Percentiles rank a stretch among this genome's conserved stretches.
Conservation (phyloP, 2,113 vertebrate species). For the Marcusenius ussheri region DNA sequence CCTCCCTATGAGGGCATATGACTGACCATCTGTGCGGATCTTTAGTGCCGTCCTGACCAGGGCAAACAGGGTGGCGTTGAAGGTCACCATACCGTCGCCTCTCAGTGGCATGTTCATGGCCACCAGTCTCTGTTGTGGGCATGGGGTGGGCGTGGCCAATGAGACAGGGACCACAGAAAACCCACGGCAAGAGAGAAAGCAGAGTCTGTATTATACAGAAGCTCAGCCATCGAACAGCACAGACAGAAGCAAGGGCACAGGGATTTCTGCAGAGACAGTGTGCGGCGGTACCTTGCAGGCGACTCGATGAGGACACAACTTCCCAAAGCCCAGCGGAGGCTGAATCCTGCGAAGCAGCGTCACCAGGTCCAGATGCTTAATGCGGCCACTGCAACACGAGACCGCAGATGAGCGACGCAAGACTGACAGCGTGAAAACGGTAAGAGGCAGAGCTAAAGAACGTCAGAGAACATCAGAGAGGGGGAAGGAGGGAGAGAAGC, state of each 20-base stretch:
- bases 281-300: conserved; percentile 72
- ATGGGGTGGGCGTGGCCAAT: not conserved
- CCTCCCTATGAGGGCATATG: not conserved
- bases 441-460: not conserved
- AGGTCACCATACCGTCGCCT: conserved; percentile 80
- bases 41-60: conserved; percentile 81
- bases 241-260: not conserved
- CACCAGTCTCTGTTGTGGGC: conserved; percentile 69
- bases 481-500: not conserved
- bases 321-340: conserved; percentile 80
- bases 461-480: not conserved
- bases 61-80: conserved; percentile 84
- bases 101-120: conserved; percentile 90
- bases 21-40: conserved; percentile 66
- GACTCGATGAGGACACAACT: conserved; percentile 74
- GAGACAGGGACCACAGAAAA: not conserved
- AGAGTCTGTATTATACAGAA: not conserved
- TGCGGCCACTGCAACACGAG: conserved; percentile 50
- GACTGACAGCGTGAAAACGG: not conserved
- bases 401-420: not conserved
- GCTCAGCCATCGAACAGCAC: not conserved
- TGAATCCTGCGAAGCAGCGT: conserved; percentile 78
- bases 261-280: not conserved
- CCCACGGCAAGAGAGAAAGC: not conserved
- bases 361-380: conserved; percentile 80